Evolutionary conservation across 2,888 invertebrate genomes (phyloP), one percentile per base, ranked within the genome.

Genomic region (Rambutsinella grinnellia): DNA sequence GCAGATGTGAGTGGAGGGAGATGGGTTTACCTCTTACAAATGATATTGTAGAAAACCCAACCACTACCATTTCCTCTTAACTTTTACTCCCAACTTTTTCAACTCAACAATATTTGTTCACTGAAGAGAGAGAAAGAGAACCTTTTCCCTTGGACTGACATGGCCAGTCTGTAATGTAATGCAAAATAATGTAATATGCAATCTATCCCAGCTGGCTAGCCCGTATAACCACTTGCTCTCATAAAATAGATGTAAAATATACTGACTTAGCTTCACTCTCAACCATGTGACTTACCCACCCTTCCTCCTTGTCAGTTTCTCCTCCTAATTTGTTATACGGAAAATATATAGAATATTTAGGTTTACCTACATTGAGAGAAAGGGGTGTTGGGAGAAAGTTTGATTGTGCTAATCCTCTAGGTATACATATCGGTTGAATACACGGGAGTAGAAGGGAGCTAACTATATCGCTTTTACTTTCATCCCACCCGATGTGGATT

Each of bases 151-250:
- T 27, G 19, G 57, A 13, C 65, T 71, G 71, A 51, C 71, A 71
- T 71, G 57, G 65, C 71, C 71, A 71, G 63, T 71, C 58, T 17
- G 58, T 67, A 53, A 72, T 65, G 72, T 66, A 66, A 66, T 61
- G 56, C 44, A 69, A 69, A 61, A 53, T 69, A 54, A 62, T 61
- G 69, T 56, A 56, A 54, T 36, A 36, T 72, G 46, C 72, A 17
- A 72, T 65, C 65, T 60, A 36, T 60, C 57, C 72, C 72, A 72
- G 72, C 72, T 72, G 72, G 72, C 66, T 72, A 58, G 71, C 58
- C 65, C 51, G 58, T 71, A 62, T 65, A 65, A 58, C 71, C 63
- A 51, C 71, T 63, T 65, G 63, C 71, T 46, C 44, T 44, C 71
- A 71, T 71, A 71, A 71, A 56, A 71, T 65, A 65, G 56, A 47